Base-by-base conservation (phyloP, 2,888 invertebrate genomes). In the Euzetes globulus region DNA sequence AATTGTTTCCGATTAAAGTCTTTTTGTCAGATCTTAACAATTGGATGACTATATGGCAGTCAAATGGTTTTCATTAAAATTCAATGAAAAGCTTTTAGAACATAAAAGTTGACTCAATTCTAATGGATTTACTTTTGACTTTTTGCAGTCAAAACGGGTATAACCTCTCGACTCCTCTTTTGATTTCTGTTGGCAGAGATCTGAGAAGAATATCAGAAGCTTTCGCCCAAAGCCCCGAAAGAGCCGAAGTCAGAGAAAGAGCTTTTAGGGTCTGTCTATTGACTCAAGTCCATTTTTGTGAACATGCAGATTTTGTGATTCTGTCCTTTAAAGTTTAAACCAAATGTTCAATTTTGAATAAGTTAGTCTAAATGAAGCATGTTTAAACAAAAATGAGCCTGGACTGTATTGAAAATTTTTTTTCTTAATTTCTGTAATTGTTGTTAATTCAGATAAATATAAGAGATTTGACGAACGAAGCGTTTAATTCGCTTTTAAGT, bases 181-280 rank as follows among this genome's bases (percentile, higher is more conserved):
- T 76, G 76, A 50, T 72, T 15, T 47, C 47, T 25, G 77, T 78
- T n/a, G 81, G 82, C 1, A 74, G 78, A 52, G 80, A 80, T 47
- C 77, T 82, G 17, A 72, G 81, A 47, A 71, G 78, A 70, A 78
- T 80, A 77, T 81, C 82, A 1, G 81, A 81, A 75, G 79, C 80
- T 17, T 82, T 82, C 76, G 80, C 79, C 7, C 76, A 76, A 45
- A 81, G 81, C 52, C 77, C 77, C 58, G 80, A 81, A 71, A 74
- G 82, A 29, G 63, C 79, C 37, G 71, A 75, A 41, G 79, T 82
- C 19, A 75, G 76, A 71, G 71, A 78, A 15, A 75, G 78, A 65
- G 81, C 82, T 17, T 72, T 79, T 33, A 68, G 75, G 71, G 81
- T 81, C 77, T 9, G 68, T 11, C 3, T 25, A n/a, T 41, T 17